phyloP scores from a whole-genome alignment of 2,113 vertebrate genomes.

The Apodemus sylvaticus region DNA sequence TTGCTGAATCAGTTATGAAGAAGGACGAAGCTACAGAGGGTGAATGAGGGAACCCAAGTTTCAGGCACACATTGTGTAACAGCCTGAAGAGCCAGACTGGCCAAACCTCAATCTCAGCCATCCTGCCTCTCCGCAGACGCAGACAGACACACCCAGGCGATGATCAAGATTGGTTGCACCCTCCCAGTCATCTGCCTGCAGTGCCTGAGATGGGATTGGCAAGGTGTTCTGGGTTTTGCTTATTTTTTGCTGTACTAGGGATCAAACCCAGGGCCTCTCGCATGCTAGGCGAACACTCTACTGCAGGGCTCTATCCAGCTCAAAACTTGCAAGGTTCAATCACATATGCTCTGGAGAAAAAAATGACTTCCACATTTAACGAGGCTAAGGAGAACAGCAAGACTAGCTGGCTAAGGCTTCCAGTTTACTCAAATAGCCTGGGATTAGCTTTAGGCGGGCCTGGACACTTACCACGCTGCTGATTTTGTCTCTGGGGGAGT shows the following conservation, averaged over 20 bases:
- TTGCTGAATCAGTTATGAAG: background rate
- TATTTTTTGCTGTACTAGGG: background rate
- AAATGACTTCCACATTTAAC: background rate
- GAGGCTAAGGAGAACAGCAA: background rate
- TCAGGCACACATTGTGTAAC: background rate
- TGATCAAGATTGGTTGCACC: fast-evolving
- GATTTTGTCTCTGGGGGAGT: slow-evolving; percentile 28
- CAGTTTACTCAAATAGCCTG: background rate
- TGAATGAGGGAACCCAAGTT: background rate
- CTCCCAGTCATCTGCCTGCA: background rate
- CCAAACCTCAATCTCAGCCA: background rate
- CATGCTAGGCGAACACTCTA: background rate
- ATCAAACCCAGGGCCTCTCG: background rate
- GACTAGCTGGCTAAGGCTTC: background rate
- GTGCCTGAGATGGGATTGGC: background rate
- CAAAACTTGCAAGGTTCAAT: background rate
- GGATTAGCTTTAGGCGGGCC: background rate
- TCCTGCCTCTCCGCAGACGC: background rate
- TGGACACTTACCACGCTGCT: slow-evolving; percentile 79
- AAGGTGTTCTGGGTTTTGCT: background rate
- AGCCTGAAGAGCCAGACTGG: background rate
- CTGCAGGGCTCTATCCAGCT: background rate
- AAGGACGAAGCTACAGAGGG: background rate
- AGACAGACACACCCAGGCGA: fast-evolving
- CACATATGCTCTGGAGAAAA: background rate